Percentiles rank a stretch among this genome's conserved stretches.
Conservation (phyloP, 1,140 invertebrate species). For the Rhagoletis pomonella region DNA sequence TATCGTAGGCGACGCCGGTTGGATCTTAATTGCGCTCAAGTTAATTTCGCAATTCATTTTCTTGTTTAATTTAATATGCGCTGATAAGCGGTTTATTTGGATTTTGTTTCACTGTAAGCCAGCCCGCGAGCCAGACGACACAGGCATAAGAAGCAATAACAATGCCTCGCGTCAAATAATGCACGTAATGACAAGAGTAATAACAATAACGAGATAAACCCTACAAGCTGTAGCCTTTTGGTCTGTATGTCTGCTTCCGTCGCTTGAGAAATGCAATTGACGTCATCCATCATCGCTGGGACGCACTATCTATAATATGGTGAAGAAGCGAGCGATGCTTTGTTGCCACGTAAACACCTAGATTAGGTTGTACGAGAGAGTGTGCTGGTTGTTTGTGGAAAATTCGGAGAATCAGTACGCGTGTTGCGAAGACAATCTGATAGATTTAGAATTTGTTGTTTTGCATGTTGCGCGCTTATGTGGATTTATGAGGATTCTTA, state of each 20-base stretch:
- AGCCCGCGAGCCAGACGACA: background rate
- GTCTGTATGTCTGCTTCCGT: background rate
- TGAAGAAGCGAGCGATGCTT: background rate
- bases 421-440: too few relatives aligned
- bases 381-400: background rate
- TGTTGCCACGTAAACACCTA: background rate
- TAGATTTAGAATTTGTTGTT: too few relatives aligned
- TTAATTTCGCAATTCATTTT: slow-evolving; percentile 30
- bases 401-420: background rate
- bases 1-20: background rate
- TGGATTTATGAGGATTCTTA: too few relatives aligned
- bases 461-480: too few relatives aligned
- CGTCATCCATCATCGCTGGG: slow-evolving; percentile 3
- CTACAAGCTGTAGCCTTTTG: background rate
- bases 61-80: slow-evolving; percentile 35
- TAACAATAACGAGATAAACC: background rate
- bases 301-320: background rate
- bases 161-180: background rate
- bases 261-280: slow-evolving; percentile 7
- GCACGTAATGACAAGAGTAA: background rate
- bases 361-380: too few relatives aligned
- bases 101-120: background rate
- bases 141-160: background rate
- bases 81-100: slow-evolving; percentile 30
- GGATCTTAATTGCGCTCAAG: background rate